Evolutionary conservation across 1,140 invertebrate genomes (phyloP).

Genomic region (Trigoniulus corallinus): DNA sequence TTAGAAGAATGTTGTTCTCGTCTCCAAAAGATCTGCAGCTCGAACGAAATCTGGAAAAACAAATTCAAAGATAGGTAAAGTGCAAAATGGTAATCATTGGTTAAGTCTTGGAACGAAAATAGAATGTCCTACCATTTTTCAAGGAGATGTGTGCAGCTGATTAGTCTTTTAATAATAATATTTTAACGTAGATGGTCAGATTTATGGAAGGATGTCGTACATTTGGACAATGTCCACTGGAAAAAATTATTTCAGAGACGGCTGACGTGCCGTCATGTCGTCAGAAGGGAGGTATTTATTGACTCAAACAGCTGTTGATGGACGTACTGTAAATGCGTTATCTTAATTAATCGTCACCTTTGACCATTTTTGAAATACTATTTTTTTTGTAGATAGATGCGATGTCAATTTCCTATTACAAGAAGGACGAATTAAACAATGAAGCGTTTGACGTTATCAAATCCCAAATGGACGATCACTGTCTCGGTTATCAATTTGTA

Average conservation of each 20-base stretch:
- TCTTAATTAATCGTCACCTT: neutral
- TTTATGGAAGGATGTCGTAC: neutral
- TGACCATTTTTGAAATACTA: neutral
- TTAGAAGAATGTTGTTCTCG: neutral
- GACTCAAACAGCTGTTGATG: neutral
- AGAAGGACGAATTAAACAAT: conserved; percentile 27
- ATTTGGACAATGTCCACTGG: conserved; percentile 17
- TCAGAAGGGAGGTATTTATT: conserved; percentile 15
- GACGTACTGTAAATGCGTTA: neutral
- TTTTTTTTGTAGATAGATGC: conserved; percentile 14
- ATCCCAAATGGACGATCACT: conserved; percentile 23
- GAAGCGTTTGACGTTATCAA: conserved; percentile 27
- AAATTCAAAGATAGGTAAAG: neutral
- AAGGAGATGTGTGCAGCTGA: no score
- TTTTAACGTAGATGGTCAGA: neutral
- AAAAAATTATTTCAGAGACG: conserved; percentile 20
- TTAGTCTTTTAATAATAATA: neutral
- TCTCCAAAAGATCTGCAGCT: neutral
- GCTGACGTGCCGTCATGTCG: conserved; percentile 14
- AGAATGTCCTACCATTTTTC: neutral
- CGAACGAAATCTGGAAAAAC: neutral
- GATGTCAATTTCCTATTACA: conserved; percentile 27
- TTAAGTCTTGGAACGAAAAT: no score
- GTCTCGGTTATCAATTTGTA: conserved; percentile 24
- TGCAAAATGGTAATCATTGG: no score